phyloP scores from a whole-genome alignment of 2,113 vertebrate genomes.

The Syrrhaptes paradoxus region DNA sequence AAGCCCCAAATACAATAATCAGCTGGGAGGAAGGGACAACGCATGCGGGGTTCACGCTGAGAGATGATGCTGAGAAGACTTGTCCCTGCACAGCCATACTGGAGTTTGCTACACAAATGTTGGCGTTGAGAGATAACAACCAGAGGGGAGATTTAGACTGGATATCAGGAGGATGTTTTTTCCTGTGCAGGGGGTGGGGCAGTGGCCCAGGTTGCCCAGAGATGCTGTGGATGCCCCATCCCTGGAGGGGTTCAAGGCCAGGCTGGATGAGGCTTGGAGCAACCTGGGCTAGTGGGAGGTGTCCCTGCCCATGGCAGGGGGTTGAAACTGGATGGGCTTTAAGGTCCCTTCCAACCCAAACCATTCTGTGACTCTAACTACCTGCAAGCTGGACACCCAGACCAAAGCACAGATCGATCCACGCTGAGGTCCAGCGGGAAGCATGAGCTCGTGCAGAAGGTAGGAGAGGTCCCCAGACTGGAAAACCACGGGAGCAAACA shows the following conservation, averaged over 20 bases:
- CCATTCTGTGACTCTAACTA: background rate
- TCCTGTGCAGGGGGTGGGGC: too few relatives aligned
- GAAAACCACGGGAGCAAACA: background rate
- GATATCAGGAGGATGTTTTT: too few relatives aligned
- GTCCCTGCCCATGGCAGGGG: too few relatives aligned
- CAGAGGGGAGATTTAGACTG: too few relatives aligned
- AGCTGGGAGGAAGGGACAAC: background rate
- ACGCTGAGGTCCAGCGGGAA: background rate
- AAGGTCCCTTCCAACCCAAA: too few relatives aligned
- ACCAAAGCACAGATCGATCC: background rate
- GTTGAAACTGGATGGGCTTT: too few relatives aligned
- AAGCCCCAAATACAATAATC: background rate
- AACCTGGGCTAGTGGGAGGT: too few relatives aligned
- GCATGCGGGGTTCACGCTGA: rapidly evolving
- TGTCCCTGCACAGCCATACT: background rate
- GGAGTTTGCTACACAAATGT: background rate
- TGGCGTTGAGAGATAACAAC: rapidly evolving
- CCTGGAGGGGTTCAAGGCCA: too few relatives aligned
- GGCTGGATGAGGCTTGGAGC: too few relatives aligned
- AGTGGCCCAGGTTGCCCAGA: too few relatives aligned
- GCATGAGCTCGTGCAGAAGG: background rate
- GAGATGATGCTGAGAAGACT: background rate
- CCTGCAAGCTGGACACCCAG: background rate
- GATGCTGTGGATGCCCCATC: too few relatives aligned
- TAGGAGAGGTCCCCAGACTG: background rate